These are phyloP conservation scores for Heteromyza rotundicornis DNA, from an alignment of 2,888 invertebrate genomes.

Conservation along the genomic window DNA sequence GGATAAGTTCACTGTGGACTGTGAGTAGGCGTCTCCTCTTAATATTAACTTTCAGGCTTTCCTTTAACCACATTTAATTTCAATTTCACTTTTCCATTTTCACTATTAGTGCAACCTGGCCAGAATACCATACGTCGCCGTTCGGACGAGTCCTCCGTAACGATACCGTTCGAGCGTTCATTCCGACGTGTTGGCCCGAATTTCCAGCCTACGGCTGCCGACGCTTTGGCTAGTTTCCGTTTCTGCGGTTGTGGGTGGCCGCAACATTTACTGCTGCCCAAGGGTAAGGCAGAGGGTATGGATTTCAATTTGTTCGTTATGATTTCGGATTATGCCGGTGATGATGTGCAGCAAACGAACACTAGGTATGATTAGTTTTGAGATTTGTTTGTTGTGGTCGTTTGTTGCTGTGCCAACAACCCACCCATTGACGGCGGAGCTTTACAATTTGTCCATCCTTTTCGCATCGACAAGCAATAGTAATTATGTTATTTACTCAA, in stretches of 20 bases:
- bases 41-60: neutral
- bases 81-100: slow-evolving; percentile 7
- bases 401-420: slow-evolving; percentile 66
- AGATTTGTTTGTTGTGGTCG: neutral
- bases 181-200: slow-evolving; percentile 73
- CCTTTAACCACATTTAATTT: neutral
- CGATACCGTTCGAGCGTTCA: slow-evolving; percentile 81
- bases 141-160: slow-evolving; percentile 77
- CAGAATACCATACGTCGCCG: slow-evolving; percentile 70
- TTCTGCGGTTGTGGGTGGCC: slow-evolving; percentile 93
- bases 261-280: slow-evolving; percentile 79
- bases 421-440: slow-evolving; percentile 71
- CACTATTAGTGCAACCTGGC: slow-evolving; percentile 74
- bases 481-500: neutral
- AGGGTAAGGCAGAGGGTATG: slow-evolving; percentile 72
- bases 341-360: slow-evolving; percentile 59
- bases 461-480: neutral
- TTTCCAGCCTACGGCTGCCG: slow-evolving; percentile 64
- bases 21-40: slow-evolving; percentile 63
- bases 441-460: slow-evolving; percentile 66
- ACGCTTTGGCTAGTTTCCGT: slow-evolving; percentile 68
- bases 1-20: slow-evolving; percentile 69
- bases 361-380: slow-evolving; percentile 28
- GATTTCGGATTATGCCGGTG: slow-evolving; percentile 76
- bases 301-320: slow-evolving; percentile 76